phyloP scores from a whole-genome alignment of 2,888 invertebrate species.

The Agrotis puta region DNA sequence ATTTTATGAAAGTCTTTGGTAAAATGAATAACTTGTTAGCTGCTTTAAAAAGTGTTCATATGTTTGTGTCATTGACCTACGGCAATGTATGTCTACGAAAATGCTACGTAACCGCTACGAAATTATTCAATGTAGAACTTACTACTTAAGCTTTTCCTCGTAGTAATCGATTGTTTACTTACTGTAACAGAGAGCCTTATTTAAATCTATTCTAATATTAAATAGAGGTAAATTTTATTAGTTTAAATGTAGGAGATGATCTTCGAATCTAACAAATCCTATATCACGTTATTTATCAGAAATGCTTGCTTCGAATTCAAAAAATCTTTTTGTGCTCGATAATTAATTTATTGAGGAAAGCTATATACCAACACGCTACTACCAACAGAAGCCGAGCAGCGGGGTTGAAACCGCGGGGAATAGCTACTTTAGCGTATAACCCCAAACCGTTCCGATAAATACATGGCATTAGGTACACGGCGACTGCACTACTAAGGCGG shows the following conservation, averaged over 20 bases:
- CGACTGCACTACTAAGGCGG: constrained; percentile 47
- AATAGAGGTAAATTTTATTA: too few relatives aligned
- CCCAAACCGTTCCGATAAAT: constrained; percentile 9
- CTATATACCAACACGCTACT: too few relatives aligned
- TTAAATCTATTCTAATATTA: too few relatives aligned
- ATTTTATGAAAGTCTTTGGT: constrained; percentile 17
- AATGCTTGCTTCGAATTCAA: too few relatives aligned
- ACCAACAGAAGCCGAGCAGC: too few relatives aligned
- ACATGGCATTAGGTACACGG: constrained; percentile 17
- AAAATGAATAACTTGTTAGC: constrained; percentile 5
- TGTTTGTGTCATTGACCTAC: constrained; percentile 15
- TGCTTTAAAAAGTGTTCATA: constrained; percentile 5
- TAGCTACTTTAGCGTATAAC: neutral
- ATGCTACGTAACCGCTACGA: constrained; percentile 24
- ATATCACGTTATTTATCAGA: too few relatives aligned
- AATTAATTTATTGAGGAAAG: too few relatives aligned
- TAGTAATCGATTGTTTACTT: neutral
- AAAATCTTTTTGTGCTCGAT: too few relatives aligned
- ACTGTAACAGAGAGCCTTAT: neutral
- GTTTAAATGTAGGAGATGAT: too few relatives aligned
- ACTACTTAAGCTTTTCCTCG: neutral
- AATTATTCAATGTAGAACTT: neutral
- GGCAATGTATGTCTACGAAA: constrained; percentile 18
- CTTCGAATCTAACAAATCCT: too few relatives aligned
- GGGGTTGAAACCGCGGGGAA: too few relatives aligned